Evolutionary conservation across 2,888 invertebrate species (phyloP), one percentile per base, ranked within the genome.

Genomic region (Drosophila fungiperda): DNA sequence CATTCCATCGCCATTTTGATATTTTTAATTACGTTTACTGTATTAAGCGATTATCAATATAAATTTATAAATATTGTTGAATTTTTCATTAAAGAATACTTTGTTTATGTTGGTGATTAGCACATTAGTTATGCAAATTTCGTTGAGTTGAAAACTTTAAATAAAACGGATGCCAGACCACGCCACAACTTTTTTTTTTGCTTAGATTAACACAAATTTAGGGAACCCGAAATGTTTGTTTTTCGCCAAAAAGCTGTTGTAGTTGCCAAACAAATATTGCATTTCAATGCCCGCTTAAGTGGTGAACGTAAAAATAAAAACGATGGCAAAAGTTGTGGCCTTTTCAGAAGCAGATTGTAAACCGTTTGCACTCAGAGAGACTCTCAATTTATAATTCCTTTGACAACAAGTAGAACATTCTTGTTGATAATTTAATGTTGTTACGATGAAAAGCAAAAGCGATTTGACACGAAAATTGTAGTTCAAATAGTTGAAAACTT

Each of bases 1-100:
- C 94, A 94, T 93, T 94, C 94, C 93, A 94, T 94, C 69, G 94
- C 94, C 94, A 94, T 94, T 81, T 87, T 85, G 55, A 54, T 38
- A 40, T 20, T 54, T 42, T 12, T 17, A 29, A 68, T 54, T 67
- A 58, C 38, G 36, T 15, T 12, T 33, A 29, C 36, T 20, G 11
- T 35, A 20, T 61, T 48, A 35, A 7, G 40, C 23, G 26, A 55
- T 33, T 68, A 23, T 9, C 12, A n/a, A 4, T 52, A 33, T 26
- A 4, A 17, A 1, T 29, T 57, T 52, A 3, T 49, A 40, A 17
- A 23, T 20, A 7, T n/a, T 62, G n/a, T 6, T 15, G 1, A 35
- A 38, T 48, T 48, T 54, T 45, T 1, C 33, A 58, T 42, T 40
- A n/a, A 4, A 35, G 15, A 17, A 40, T 50, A 50, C 33, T 48